Evolutionary conservation across 2,113 vertebrate species (phyloP).

Genomic region (Anthoscopus minutus): DNA sequence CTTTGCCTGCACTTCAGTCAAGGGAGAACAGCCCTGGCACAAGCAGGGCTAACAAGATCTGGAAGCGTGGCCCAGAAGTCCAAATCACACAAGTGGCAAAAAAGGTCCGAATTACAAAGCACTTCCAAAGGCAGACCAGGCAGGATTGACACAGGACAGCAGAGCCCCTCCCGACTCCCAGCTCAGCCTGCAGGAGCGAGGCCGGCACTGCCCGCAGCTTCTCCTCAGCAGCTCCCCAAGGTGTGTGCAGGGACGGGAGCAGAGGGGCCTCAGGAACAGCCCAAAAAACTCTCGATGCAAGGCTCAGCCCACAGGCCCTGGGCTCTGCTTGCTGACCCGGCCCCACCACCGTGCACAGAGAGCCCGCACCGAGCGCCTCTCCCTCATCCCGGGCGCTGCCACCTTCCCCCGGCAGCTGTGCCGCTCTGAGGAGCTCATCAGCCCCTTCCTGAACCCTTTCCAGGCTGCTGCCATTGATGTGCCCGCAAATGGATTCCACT

Average conservation of each 20-base stretch:
- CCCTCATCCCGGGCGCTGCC: background rate
- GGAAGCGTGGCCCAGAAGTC: no score
- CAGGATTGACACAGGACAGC: accelerated
- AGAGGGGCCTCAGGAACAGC: no score
- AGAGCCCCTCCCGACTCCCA: background rate
- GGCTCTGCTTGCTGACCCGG: no score
- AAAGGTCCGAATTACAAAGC: background rate
- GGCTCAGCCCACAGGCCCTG: no score
- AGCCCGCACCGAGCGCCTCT: background rate
- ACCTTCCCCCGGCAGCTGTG: background rate
- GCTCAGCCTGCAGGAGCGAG: background rate
- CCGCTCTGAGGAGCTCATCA: background rate
- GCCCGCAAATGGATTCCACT: background rate
- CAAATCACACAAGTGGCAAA: background rate
- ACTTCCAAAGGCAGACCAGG: background rate
- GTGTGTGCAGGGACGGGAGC: no score
- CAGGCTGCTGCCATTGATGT: constrained; percentile 9
- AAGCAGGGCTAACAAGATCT: background rate
- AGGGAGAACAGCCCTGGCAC: background rate
- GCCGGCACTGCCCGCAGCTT: no score
- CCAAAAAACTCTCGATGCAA: no score
- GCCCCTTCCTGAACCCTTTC: background rate
- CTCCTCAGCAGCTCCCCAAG: no score
- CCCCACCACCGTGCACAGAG: no score
- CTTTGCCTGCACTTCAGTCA: background rate